A percentile compares a stretch with the other conserved stretches of the same genome.
phyloP scores from a whole-genome alignment of 2,113 vertebrate species.

The Elaphurus davidianus region DNA sequence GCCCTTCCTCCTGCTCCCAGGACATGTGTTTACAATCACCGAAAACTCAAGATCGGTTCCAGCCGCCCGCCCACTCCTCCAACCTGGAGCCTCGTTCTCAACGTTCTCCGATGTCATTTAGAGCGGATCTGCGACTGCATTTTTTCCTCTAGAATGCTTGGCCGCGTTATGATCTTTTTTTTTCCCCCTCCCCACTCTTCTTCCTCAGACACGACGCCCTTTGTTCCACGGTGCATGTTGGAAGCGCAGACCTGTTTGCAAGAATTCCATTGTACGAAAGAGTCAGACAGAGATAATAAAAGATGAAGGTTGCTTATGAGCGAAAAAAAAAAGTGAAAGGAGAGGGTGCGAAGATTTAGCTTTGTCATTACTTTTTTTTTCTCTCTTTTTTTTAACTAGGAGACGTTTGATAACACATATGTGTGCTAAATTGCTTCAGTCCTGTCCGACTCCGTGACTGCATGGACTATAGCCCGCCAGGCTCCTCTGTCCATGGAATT shows the following conservation, averaged over 20 bases:
- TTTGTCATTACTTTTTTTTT: not conserved
- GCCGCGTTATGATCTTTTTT: slow-evolving; percentile 55
- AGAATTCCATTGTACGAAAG: not conserved
- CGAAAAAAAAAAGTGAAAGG: accelerated
- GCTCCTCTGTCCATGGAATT: not conserved
- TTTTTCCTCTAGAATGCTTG: slow-evolving; percentile 58
- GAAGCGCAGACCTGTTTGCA: not conserved
- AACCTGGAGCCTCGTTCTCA: slow-evolving; percentile 58
- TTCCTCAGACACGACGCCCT: slow-evolving; percentile 8
- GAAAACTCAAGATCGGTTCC: slow-evolving; percentile 65
- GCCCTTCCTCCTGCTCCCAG: slow-evolving; percentile 30
- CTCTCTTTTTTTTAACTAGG: not conserved
- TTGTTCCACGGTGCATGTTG: not conserved
- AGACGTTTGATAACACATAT: not conserved
- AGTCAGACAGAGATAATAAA: not conserved
- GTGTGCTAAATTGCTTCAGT: not conserved
- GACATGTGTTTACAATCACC: slow-evolving; percentile 81
- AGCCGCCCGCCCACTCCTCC: slow-evolving; percentile 74
- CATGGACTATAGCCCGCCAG: accelerated
- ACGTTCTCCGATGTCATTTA: slow-evolving; percentile 70
- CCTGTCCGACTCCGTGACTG: accelerated
- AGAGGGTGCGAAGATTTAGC: no score
- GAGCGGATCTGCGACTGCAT: slow-evolving; percentile 70
- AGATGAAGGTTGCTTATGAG: not conserved
- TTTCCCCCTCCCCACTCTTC: accelerated